Evolutionary conservation across 2,797 vertebrate genomes (phyloP), one percentile per base, ranked within the genome.

Genomic region (Esox masquinongy): DNA sequence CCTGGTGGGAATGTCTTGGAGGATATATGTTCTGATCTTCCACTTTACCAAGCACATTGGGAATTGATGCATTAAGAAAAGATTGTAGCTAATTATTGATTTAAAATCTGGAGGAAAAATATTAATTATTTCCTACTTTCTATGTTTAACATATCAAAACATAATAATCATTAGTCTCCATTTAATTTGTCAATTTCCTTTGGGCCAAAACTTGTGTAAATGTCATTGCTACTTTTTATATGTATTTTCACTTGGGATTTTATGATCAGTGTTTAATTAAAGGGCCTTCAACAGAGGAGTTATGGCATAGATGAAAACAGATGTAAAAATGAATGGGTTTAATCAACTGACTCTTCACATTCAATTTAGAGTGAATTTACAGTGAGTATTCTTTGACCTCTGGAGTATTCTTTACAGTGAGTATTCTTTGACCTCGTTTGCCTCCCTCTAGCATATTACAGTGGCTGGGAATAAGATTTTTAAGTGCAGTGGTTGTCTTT

Each of bases 101-200:
- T 39, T 31, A 31, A 31, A 31, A 31, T 31, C 36, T 5, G 36
- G 36, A 39, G 2, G 36, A 39, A 39, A 39, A 39, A 39, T 34
- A 39, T 39, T 1, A 39, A 39, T 39, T 5, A 5, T 39, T 83
- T 83, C 29, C 80, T 75, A 81, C 36, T 64, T 31, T 0, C 6
- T 68, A 29, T 76, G 74, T 77, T 74, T 77, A 79, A 88, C 79
- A 76, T 87, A 84, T 85, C 67, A 67, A 63, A 31, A 3, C 43
- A 70, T 83, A 81, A 75, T 74, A 82, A 88, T 85, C 76, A 70
- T 70, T 29, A 19, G 39, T 29, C 75, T 74, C 76, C 24, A 17
- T 64, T 53, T 49, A 39, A 53, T 64, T 78, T 83, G 85, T 84
- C 77, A 77, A 81, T 77, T 56, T n/a, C 68, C 69, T 68, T 70